These are phyloP conservation scores for Takifugu ocellatus DNA, from an alignment of 2,797 vertebrate genomes.

Conservation along the genomic window DNA sequence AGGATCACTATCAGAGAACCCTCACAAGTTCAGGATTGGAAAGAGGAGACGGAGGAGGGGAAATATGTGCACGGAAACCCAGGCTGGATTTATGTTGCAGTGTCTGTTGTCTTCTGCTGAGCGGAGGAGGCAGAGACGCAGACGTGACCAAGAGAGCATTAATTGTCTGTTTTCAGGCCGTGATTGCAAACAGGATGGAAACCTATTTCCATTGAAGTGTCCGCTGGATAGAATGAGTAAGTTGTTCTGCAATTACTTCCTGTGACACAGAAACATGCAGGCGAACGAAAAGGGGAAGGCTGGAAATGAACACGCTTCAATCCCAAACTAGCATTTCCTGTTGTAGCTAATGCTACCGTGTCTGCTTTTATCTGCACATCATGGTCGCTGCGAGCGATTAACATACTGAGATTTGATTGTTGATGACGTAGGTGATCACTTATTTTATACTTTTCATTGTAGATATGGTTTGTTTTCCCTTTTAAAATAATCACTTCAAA, in stretches of 20 bases:
- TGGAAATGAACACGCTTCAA: constrained; percentile 7
- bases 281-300: constrained; percentile 36
- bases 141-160: constrained; percentile 25
- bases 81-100: constrained; percentile 18
- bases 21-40: constrained; percentile 73
- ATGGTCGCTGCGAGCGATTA: too few relatives aligned
- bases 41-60: constrained; percentile 20
- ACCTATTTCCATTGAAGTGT: constrained; percentile 50
- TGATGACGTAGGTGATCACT: too few relatives aligned
- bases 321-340: constrained; percentile 5
- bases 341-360: too few relatives aligned
- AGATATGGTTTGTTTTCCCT: too few relatives aligned
- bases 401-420: too few relatives aligned
- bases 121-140: constrained; percentile 4
- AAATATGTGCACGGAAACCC: constrained; percentile 1
- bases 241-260: constrained; percentile 44
- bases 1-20: constrained; percentile 84
- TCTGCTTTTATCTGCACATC: too few relatives aligned
- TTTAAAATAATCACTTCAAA: too few relatives aligned
- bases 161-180: constrained; percentile 34
- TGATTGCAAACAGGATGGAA: constrained; percentile 34
- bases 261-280: constrained; percentile 16
- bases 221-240: constrained; percentile 17
- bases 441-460: too few relatives aligned
- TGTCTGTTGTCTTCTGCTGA: background rate